These are phyloP conservation scores for Ceriagrion tenellum DNA, from an alignment of 2,888 invertebrate species.

Conservation along the genomic window DNA sequence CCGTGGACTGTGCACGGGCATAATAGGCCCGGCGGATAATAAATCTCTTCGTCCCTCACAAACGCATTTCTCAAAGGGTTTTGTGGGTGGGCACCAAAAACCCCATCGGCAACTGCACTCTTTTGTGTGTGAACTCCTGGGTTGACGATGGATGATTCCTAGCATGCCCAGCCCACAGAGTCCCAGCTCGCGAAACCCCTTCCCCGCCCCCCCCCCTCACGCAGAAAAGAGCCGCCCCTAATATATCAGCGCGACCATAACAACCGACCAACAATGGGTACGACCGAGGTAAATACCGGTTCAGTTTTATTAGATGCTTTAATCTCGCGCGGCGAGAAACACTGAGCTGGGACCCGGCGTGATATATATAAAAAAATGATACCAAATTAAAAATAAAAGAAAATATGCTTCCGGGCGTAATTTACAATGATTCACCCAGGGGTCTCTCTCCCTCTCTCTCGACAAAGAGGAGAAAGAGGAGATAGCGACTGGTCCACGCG, in stretches of 20 bases:
- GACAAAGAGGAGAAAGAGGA: not conserved
- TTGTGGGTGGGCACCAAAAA: too few relatives aligned
- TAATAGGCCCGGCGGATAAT: not conserved
- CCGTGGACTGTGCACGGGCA: not conserved
- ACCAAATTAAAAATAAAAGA: not conserved
- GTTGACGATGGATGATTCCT: not conserved
- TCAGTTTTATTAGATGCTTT: constrained; percentile 38
- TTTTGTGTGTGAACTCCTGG: not conserved
- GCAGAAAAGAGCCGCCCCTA: not conserved
- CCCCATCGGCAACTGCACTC: not conserved
- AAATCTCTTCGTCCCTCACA: not conserved
- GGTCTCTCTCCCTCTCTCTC: not conserved
- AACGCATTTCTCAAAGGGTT: not conserved
- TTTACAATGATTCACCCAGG: constrained; percentile 28
- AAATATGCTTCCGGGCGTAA: not conserved
- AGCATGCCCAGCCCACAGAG: not conserved
- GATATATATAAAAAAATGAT: not conserved
- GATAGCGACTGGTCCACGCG: not conserved
- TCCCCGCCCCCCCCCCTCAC: not conserved
- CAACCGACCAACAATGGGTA: constrained; percentile 17
- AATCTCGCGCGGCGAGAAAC: not conserved
- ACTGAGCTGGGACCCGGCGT: not conserved
- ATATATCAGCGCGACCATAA: constrained; percentile 19
- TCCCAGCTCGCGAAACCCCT: not conserved
- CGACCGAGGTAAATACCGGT: constrained; percentile 21